Evolutionary conservation across 1,140 invertebrate genomes (phyloP), one percentile per base, ranked within the genome.

Genomic region (Pseudomyrmex sp.): DNA sequence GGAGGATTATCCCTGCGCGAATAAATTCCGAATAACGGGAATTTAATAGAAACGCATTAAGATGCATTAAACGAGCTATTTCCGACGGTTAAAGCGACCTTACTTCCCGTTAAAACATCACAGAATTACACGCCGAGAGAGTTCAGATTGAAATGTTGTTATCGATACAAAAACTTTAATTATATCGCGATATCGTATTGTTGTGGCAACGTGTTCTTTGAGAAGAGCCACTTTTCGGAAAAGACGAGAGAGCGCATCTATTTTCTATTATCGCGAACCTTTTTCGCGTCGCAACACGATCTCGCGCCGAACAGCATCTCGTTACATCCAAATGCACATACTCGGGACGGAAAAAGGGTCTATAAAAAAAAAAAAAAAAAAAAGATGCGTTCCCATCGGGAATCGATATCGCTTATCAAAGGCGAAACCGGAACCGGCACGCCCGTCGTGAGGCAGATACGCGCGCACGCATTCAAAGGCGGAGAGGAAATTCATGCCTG

Each of bases 401-500:
- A 88, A 88, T 88, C 87, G 87, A 88, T 88, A 88, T 87, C 84
- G 83, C 83, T 88, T 88, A 88, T 88, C 87, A 88, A 88, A 88
- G 86, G 87, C 72, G 80, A 85, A 88, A 88, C 86, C 76, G 83
- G 76, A 85, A 88, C 76, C 83, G 56, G 82, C 73, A 83, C 82
- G 59, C 68, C 61, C 79, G 69, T 85, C 73, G 68, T 63, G 69
- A 85, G 74, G 73, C 35, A 82, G 61, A 56, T 82, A 68, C 79
- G 63, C 76, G 48, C 61, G 50, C 44, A 23, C 69, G 63, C 73
- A 76, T 88, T 85, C 83, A 88, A 88, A 89, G 74, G 73, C 72
- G 59, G 50, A 83, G 79, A 83, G 79, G 75, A 86, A 80, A 86
- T 61, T 77, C 74, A 80, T 86, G 70, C 87, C 76, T 88, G 87